A percentile compares a stretch with the other conserved stretches of the same genome.
Evolutionary conservation across 2,888 invertebrate species (phyloP).

Genomic region (Nemotelus nigrinus): DNA sequence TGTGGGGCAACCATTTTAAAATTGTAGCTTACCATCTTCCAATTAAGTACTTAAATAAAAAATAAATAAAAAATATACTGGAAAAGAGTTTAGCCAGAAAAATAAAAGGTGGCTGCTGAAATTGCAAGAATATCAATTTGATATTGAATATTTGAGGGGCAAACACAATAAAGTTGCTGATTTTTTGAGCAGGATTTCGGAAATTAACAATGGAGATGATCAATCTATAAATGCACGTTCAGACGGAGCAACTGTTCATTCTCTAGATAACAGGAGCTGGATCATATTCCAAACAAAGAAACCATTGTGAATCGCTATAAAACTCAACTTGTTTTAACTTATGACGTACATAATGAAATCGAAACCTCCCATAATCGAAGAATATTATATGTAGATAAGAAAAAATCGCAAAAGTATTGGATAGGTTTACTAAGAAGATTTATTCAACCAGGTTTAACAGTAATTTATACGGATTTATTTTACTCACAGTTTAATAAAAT

Average conservation of each 20-base stretch:
- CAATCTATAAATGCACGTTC: not conserved
- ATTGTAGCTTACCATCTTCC: constrained; percentile 8
- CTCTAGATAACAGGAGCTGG: constrained; percentile 42
- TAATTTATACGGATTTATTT: constrained; percentile 37
- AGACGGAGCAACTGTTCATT: constrained; percentile 37
- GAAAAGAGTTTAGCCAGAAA: constrained; percentile 17
- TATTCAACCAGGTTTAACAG: constrained; percentile 25
- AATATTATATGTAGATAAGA: constrained; percentile 29
- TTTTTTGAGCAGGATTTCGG: not conserved
- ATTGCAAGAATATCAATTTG: constrained; percentile 14
- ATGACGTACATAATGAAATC: constrained; percentile 23
- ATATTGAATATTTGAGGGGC: constrained; percentile 42
- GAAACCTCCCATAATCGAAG: constrained; percentile 25
- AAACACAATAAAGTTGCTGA: not conserved
- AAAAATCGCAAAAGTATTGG: constrained; percentile 18
- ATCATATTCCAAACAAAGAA: constrained; percentile 40
- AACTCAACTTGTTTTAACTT: constrained; percentile 43
- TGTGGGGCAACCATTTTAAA: constrained; percentile 13
- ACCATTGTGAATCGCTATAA: constrained; percentile 45
- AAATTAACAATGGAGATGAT: not conserved
- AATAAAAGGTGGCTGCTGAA: constrained; percentile 24
- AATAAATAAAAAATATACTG: constrained; percentile 26
- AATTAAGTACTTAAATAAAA: constrained; percentile 25
- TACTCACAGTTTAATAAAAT: constrained; percentile 19
- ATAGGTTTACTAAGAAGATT: constrained; percentile 20